These are phyloP conservation scores for Acrocyrtus sp. DNA, from an alignment of 2,888 invertebrate species.

Conservation along the genomic window DNA sequence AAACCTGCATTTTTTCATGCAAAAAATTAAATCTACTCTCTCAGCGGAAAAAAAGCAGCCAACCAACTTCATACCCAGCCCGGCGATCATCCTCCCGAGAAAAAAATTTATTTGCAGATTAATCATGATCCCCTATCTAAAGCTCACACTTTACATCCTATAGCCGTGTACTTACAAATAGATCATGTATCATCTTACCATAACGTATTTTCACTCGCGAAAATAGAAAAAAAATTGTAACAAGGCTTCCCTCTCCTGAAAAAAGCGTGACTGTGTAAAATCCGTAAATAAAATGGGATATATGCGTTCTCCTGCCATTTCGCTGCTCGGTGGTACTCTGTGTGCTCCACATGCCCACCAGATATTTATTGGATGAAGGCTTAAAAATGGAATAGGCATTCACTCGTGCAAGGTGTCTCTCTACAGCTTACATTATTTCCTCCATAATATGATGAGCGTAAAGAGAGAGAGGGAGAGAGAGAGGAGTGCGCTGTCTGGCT, in stretches of 20 bases:
- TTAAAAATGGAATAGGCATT: too few species aligned
- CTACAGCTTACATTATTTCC: not conserved
- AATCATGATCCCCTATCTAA: not conserved
- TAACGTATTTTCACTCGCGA: too few species aligned
- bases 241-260: not conserved
- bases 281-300: not conserved
- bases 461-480: too few species aligned
- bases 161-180: not conserved
- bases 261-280: not conserved
- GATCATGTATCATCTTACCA: not conserved
- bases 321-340: too few species aligned
- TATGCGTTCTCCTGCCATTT: too few species aligned
- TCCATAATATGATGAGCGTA: too few species aligned
- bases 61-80: too few species aligned
- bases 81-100: not conserved
- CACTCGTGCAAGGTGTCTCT: not conserved
- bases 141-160: not conserved
- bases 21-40: too few species aligned
- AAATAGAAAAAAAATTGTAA: not conserved
- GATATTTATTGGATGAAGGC: too few species aligned
- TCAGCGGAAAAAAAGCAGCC: too few species aligned
- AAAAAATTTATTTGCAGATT: not conserved
- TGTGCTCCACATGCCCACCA: too few species aligned
- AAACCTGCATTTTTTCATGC: not conserved
- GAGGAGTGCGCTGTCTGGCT: not conserved